Base-by-base conservation (phyloP, 2,888 invertebrate species). In the Pristionchus exspectatus region DNA sequence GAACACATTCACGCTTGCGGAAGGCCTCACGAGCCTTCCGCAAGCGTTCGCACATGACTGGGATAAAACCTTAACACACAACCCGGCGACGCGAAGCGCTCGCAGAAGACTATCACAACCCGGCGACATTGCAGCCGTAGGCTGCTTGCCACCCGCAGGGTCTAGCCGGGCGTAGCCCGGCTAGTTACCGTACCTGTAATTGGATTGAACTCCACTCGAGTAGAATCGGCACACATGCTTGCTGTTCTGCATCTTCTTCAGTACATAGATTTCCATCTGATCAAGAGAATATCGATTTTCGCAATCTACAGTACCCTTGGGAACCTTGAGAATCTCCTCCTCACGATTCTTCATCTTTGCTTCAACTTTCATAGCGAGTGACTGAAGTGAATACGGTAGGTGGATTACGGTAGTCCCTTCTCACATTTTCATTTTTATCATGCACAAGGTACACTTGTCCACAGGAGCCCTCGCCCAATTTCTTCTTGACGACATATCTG, bases 251-350 rank as follows among this genome's bases (percentile, higher is more conserved):
- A 93, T 87, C 89, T 92, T 93, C 89, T 92, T 90, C 54, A 94
- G 85, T 50, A 92, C 93, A 90, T 91, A 93, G 59, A 91, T 91
- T 63, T 93, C 92, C 91, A 93, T 92, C 90, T 92, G 72, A n/a
- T 1, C 18, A 3, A 54, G 44, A 4, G 84, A 30, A n/a, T 44
- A 77, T 77, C 44, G 50, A 77, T 77, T 77, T 24, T 59, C 24
- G 5, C 56, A 4, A n/a, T n/a, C 66, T 85, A 30, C 85, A 66
- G 24, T 87, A 85, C 59, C 59, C 21, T 59, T 7, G 12, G 10
- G 14, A 16, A 87, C 87, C 87, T 87, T 88, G 77, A 88, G 77
- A 59, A 88, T 81, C 88, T 88, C 88, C 27, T 88, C 88, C 24
- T 88, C 88, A 24, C 44, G 54, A 24, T 81, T 74, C 81, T 88